phyloP scores from a whole-genome alignment of 2,113 vertebrate species.

The Pantherophis guttatus region DNA sequence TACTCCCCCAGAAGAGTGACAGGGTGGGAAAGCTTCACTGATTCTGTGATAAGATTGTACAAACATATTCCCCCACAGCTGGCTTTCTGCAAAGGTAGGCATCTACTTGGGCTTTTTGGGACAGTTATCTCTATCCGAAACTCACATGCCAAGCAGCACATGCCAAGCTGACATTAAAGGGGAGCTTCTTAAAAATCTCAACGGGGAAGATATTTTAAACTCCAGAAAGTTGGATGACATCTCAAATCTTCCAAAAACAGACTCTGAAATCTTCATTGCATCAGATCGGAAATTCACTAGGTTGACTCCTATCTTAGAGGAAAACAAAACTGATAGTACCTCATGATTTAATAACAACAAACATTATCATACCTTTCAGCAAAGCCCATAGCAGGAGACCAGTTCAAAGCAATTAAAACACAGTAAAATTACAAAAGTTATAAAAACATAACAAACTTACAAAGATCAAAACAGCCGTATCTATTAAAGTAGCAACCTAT shows the following conservation, averaged over 20 bases:
- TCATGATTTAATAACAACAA: background rate
- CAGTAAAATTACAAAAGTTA: background rate
- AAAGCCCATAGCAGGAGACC: background rate
- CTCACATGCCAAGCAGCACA: background rate
- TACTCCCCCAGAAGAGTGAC: background rate
- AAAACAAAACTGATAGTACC: background rate
- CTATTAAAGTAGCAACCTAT: background rate
- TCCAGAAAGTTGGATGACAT: background rate
- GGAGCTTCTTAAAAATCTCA: background rate
- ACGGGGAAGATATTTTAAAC: background rate
- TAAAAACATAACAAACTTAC: background rate
- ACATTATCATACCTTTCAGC: background rate
- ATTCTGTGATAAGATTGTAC: background rate
- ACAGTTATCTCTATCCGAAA: background rate
- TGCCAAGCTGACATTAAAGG: background rate
- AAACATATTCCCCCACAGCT: background rate
- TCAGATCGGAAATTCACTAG: background rate
- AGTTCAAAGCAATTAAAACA: background rate
- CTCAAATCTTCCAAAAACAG: background rate
- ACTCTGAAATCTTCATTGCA: background rate
- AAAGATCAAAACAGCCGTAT: background rate
- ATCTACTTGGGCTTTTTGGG: background rate
- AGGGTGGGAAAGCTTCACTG: background rate
- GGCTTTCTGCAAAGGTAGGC: background rate
- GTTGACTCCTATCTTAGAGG: background rate